Percentiles rank a stretch among this genome's conserved stretches.
Conservation (phyloP, 2,888 invertebrate species). For the Pseudococcus longispinus region DNA sequence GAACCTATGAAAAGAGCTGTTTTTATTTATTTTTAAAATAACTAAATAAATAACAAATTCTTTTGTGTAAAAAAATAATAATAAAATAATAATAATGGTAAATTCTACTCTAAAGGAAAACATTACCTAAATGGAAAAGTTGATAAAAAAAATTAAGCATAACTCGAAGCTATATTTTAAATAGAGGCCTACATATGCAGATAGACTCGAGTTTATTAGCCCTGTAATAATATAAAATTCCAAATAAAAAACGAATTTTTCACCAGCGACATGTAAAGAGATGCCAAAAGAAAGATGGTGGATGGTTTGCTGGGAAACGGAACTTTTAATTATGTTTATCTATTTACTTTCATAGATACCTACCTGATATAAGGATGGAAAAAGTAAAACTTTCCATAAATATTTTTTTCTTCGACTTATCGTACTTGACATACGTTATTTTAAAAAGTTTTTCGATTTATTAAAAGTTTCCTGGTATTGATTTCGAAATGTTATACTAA, state of each 20-base stretch:
- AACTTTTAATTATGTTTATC: conserved; percentile 24
- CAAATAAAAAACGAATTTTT: no score
- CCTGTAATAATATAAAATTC: no score
- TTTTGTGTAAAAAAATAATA: not conserved
- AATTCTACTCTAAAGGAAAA: not conserved
- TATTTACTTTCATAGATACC: not conserved
- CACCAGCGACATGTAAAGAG: not conserved
- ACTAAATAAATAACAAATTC: not conserved
- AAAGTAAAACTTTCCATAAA: not conserved
- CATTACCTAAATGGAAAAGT: no score
- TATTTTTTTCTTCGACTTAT: not conserved
- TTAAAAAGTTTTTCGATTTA: conserved; percentile 28
- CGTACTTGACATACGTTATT: not conserved
- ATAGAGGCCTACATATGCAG: no score
- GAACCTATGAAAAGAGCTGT: not conserved
- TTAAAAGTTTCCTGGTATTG: not conserved
- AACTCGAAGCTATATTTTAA: no score
- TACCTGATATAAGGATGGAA: not conserved
- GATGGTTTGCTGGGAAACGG: not conserved
- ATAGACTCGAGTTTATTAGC: no score
- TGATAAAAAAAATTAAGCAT: no score
- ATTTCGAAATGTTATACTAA: conserved; percentile 1
- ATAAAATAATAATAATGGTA: not conserved
- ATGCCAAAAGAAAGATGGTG: no score
- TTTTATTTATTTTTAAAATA: conserved; percentile 3